Conservation (phyloP, 2,888 invertebrate species). For the Drosophila aldrichi region DNA sequence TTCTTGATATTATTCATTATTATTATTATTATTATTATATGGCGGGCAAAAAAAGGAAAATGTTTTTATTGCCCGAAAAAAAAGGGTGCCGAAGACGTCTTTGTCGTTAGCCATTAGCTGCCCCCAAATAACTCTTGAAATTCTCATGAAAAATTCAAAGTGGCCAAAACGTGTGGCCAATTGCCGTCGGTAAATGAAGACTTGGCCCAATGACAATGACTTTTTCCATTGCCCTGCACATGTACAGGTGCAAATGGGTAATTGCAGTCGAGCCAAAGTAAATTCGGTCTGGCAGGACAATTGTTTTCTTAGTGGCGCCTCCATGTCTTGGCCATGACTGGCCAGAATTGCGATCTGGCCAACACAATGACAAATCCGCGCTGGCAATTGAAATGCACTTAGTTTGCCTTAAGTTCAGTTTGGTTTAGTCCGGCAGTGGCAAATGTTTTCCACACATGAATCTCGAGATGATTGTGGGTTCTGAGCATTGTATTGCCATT, state of each 20-base stretch:
- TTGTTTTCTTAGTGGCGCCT: slow-evolving; percentile 66
- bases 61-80: slow-evolving; percentile 79
- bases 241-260: slow-evolving; percentile 57
- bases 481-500: slow-evolving; percentile 1
- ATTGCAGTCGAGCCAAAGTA: slow-evolving; percentile 49
- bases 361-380: slow-evolving; percentile 28
- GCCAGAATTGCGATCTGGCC: slow-evolving; percentile 45
- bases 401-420: background rate
- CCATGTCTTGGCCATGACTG: slow-evolving; percentile 50
- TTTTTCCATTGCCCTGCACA: slow-evolving; percentile 48
- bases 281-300: slow-evolving; percentile 48
- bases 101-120: slow-evolving; percentile 69
- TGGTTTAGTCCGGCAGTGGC: background rate
- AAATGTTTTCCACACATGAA: slow-evolving; percentile 9
- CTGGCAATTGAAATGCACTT: slow-evolving; percentile 51
- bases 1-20: slow-evolving; percentile 80
- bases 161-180: slow-evolving; percentile 23
- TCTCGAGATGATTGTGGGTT: slow-evolving; percentile 20
- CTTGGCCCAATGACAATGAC: slow-evolving; percentile 58
- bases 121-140: slow-evolving; percentile 38
- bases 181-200: slow-evolving; percentile 68
- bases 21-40: slow-evolving; percentile 42
- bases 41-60: slow-evolving; percentile 60
- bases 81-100: slow-evolving; percentile 67
- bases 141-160: slow-evolving; percentile 67